Evolutionary conservation across 2,888 invertebrate genomes (phyloP).

Genomic region (Crossocerus cetratus): DNA sequence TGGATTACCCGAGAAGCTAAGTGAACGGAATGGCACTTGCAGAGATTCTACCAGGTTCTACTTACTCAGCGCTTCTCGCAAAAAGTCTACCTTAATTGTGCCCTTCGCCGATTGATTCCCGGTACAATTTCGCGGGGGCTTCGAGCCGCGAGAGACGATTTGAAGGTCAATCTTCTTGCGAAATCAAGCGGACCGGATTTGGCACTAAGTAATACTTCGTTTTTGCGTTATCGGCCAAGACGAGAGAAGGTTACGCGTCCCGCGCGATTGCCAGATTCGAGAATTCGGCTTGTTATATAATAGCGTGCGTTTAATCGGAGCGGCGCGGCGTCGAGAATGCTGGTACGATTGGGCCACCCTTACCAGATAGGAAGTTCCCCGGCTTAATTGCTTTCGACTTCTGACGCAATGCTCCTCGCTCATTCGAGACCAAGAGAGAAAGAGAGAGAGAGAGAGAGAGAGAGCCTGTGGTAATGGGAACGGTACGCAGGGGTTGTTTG

Average conservation of each 20-base stretch:
- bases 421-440: slow-evolving; percentile 1
- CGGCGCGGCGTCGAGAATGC: neutral
- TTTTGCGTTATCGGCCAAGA: neutral
- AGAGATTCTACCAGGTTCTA: too few species aligned
- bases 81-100: too few species aligned
- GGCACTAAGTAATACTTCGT: neutral
- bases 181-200: too few species aligned
- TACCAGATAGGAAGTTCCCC: neutral
- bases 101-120: too few species aligned
- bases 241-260: neutral
- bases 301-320: neutral
- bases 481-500: slow-evolving; percentile 53
- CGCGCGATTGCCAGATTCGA: neutral
- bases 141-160: too few species aligned
- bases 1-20: too few species aligned
- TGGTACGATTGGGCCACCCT: neutral
- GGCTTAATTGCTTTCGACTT: slow-evolving; percentile 14
- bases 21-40: too few species aligned
- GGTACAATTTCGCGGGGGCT: too few species aligned
- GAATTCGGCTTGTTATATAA: neutral
- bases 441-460: slow-evolving; percentile 9
- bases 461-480: neutral
- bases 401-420: slow-evolving; percentile 45
- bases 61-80: too few species aligned
- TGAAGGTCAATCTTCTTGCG: too few species aligned